Evolutionary conservation across 2,888 invertebrate genomes (phyloP).

Genomic region (Leptinotarsa peninsularis): DNA sequence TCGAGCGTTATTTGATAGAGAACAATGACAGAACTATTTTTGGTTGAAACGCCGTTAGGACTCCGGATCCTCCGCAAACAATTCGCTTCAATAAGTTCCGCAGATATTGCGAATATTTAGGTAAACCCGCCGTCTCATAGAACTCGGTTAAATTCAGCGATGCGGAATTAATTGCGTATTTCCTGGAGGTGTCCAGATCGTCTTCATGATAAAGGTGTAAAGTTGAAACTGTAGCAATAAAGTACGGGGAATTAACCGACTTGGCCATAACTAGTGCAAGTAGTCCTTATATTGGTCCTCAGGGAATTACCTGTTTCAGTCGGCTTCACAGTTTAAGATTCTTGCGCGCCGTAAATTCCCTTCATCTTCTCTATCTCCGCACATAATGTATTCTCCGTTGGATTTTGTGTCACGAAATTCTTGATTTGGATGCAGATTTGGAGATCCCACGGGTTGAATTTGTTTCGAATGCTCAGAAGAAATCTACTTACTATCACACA

Average conservation of each 20-base stretch:
- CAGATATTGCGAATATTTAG: slow-evolving; percentile 15
- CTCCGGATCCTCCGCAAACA: background rate
- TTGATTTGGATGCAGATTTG: background rate
- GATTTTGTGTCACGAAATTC: background rate
- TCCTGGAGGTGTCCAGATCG: slow-evolving; percentile 37
- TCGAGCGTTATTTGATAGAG: background rate
- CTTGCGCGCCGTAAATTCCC: slow-evolving; percentile 20
- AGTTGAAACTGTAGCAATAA: slow-evolving; percentile 51
- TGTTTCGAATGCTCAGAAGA: too few species aligned
- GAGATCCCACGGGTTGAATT: too few species aligned
- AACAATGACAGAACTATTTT: background rate
- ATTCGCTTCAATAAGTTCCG: background rate
- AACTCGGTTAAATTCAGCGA: background rate
- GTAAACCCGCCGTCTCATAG: background rate
- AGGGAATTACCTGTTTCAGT: slow-evolving; percentile 39
- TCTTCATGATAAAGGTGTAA: slow-evolving; percentile 50
- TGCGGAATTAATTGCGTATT: slow-evolving; percentile 19
- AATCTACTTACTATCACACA: too few species aligned
- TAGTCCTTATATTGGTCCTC: slow-evolving; percentile 49
- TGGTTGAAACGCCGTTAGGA: background rate
- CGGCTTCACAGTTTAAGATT: slow-evolving; percentile 25
- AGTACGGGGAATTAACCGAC: slow-evolving; percentile 50
- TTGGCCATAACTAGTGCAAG: slow-evolving; percentile 41
- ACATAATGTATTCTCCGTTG: slow-evolving; percentile 22
- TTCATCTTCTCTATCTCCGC: slow-evolving; percentile 20